Conservation (phyloP, 2,797 vertebrate genomes). For the Macroramphosus scolopax region DNA sequence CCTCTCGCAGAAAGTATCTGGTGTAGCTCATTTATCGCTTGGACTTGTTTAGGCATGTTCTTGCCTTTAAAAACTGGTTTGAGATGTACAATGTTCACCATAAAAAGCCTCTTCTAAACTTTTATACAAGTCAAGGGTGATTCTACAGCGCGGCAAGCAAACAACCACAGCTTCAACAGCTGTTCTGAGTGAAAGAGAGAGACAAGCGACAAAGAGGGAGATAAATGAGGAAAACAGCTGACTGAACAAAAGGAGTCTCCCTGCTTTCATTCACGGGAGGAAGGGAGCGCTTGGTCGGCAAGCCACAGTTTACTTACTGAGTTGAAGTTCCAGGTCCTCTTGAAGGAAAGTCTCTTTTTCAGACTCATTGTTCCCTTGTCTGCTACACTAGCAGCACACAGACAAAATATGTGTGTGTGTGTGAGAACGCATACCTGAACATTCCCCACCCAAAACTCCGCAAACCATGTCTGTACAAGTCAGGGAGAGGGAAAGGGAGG, state of each 20-base stretch:
- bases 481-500: constrained; percentile 50
- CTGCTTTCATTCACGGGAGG: constrained; percentile 24
- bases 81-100: constrained; percentile 8
- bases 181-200: constrained; percentile 55
- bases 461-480: constrained; percentile 84
- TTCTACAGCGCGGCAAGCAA: constrained; percentile 41
- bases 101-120: constrained; percentile 40
- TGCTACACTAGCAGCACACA: constrained; percentile 60
- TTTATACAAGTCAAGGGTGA: constrained; percentile 38
- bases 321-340: constrained; percentile 71
- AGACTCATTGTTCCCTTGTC: constrained; percentile 77
- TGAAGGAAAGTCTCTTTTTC: constrained; percentile 81
- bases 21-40: constrained; percentile 20
- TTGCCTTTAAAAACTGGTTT: constrained; percentile 9
- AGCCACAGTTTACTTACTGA: constrained; percentile 71
- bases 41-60: constrained; percentile 46
- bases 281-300: constrained; percentile 36
- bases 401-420: constrained; percentile 56
- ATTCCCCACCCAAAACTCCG: constrained; percentile 75
- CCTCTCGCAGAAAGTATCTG: constrained; percentile 8
- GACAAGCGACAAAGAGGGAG: constrained; percentile 41
- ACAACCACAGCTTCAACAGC: constrained; percentile 53
- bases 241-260: constrained; percentile 63
- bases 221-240: constrained; percentile 77
- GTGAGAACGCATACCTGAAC: constrained; percentile 74